Conservation (phyloP, 1,140 invertebrate genomes). For the Homarus americanus region DNA sequence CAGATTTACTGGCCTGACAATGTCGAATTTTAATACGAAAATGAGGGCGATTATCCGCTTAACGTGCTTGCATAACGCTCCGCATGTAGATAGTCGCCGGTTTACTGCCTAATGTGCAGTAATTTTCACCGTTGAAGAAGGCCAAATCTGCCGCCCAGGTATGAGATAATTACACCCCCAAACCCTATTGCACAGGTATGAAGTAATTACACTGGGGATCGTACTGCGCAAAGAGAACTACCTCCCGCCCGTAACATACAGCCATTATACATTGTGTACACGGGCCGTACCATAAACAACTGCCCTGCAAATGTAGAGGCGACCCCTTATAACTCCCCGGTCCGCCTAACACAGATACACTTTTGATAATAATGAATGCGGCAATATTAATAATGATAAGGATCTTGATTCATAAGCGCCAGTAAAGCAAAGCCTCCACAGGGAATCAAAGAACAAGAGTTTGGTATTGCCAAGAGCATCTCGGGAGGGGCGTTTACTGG, state of each 20-base stretch:
- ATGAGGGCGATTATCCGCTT: slow-evolving; percentile 39
- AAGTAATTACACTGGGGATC: slow-evolving; percentile 39
- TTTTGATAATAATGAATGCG: slow-evolving; percentile 58
- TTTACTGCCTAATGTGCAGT: slow-evolving; percentile 35
- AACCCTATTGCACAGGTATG: slow-evolving; percentile 16
- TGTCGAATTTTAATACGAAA: slow-evolving; percentile 52
- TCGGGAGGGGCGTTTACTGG: neutral
- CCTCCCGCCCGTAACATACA: slow-evolving; percentile 33
- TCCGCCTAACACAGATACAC: slow-evolving; percentile 50
- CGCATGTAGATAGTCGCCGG: slow-evolving; percentile 14
- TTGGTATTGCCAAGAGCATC: neutral
- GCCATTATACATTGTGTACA: slow-evolving; percentile 49
- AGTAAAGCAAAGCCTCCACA: slow-evolving; percentile 32
- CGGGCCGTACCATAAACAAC: neutral
- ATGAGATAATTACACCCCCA: slow-evolving; percentile 43
- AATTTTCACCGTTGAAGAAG: slow-evolving; percentile 38
- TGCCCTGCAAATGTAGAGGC: slow-evolving; percentile 12
- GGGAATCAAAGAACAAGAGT: slow-evolving; percentile 23
- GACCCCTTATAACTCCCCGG: slow-evolving; percentile 37
- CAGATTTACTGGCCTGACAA: slow-evolving; percentile 17
- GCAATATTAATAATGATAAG: slow-evolving; percentile 54
- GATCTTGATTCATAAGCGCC: slow-evolving; percentile 44
- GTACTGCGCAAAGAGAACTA: slow-evolving; percentile 22
- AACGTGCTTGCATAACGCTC: slow-evolving; percentile 40
- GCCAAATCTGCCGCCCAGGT: slow-evolving; percentile 25